A percentile compares a stretch with the other conserved stretches of the same genome.
phyloP scores from a whole-genome alignment of 2,888 invertebrate genomes.

The Piscicola geometra region DNA sequence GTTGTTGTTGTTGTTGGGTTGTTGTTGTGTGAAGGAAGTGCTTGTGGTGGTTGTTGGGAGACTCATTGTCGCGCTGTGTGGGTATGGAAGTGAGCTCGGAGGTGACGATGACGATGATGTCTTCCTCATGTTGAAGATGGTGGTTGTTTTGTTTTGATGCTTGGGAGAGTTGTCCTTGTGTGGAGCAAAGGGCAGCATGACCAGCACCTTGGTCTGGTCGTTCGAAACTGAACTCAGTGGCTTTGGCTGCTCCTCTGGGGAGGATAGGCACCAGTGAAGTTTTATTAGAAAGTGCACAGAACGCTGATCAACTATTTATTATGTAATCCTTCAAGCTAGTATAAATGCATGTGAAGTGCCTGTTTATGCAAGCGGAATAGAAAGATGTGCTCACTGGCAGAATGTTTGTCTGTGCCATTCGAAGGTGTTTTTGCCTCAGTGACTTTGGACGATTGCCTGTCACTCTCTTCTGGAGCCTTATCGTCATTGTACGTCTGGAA shows the following conservation, averaged over 20 bases:
- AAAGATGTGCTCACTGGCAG: too few relatives aligned
- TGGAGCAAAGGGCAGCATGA: conserved; percentile 16
- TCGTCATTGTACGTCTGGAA: conserved; percentile 8
- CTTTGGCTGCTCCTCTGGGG: conserved; percentile 7
- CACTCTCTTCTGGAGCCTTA: neutral
- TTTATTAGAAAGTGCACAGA: too few relatives aligned
- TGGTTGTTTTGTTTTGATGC: neutral
- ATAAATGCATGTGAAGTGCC: too few relatives aligned
- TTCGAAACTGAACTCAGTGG: neutral
- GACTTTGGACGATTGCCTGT: neutral
- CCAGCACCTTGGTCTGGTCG: conserved; percentile 15
- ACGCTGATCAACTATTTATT: too few relatives aligned
- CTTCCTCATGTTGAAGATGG: neutral
- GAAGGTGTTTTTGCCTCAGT: neutral
- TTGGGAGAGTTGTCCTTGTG: conserved; percentile 7
- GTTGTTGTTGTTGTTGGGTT: neutral
- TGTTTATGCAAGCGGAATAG: too few relatives aligned
- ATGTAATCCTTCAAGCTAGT: too few relatives aligned
- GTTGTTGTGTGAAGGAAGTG: neutral
- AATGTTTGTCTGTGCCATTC: neutral
- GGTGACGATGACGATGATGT: neutral
- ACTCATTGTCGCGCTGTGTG: neutral
- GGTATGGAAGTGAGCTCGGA: neutral
- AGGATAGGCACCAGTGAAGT: too few relatives aligned
- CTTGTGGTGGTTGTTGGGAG: neutral